These are phyloP conservation scores for Laticauda colubrina DNA, from an alignment of 2,113 vertebrate species.

Conservation along the genomic window DNA sequence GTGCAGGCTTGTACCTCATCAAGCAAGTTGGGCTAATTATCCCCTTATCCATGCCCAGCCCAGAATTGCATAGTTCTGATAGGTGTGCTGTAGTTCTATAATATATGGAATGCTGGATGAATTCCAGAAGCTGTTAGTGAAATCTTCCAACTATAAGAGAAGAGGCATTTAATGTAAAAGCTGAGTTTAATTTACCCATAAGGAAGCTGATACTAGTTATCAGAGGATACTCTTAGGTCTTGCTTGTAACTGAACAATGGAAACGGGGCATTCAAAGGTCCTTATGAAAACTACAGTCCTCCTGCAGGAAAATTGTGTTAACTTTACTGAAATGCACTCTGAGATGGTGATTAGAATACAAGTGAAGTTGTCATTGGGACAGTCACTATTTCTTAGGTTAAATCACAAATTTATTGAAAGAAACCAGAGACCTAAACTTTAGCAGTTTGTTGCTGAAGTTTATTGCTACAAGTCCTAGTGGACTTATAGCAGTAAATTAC, in stretches of 20 bases:
- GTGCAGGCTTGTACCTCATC: conserved; percentile 14
- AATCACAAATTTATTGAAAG: neutral
- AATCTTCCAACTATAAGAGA: conserved; percentile 49
- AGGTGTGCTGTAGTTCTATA: conserved; percentile 77
- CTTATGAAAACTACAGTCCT: neutral
- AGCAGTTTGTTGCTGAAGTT: neutral
- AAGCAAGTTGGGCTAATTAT: conserved; percentile 26
- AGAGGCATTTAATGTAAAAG: neutral
- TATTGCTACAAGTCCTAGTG: neutral
- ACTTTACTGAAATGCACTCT: neutral
- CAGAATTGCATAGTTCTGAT: conserved; percentile 73
- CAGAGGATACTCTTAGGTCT: neutral
- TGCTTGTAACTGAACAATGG: neutral
- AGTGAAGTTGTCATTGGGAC: neutral
- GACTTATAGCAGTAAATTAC: neutral
- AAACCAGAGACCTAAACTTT: neutral
- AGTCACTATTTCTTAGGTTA: neutral
- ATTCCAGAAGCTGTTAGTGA: conserved; percentile 63
- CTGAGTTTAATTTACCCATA: neutral
- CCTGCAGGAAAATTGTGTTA: neutral
- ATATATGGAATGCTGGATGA: conserved; percentile 61
- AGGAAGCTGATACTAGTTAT: neutral
- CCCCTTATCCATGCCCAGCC: conserved; percentile 58
- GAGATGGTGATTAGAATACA: neutral
- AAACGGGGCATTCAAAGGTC: conserved; percentile 3